Conservation (phyloP, 2,888 invertebrate species). For the Monochamus alternatus region DNA sequence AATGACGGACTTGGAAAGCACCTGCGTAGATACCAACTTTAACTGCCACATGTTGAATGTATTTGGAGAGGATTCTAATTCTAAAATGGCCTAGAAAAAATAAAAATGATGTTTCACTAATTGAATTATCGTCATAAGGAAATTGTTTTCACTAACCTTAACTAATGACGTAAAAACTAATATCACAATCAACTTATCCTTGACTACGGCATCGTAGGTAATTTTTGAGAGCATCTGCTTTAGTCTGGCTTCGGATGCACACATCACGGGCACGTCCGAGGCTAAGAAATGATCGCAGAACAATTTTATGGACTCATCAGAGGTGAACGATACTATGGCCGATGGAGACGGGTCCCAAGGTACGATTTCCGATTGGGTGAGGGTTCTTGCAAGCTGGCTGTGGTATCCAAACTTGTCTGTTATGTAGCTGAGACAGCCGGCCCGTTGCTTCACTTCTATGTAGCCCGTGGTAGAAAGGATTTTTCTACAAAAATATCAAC, state of each 20-base stretch:
- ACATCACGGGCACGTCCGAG: constrained; percentile 28
- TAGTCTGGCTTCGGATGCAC: constrained; percentile 71
- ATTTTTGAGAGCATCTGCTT: constrained; percentile 78
- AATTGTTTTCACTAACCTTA: constrained; percentile 72
- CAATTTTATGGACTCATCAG: constrained; percentile 80
- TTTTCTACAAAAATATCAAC: constrained; percentile 70
- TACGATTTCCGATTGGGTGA: constrained; percentile 82
- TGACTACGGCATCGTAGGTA: constrained; percentile 86
- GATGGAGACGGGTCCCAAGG: constrained; percentile 80
- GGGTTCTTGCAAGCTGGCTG: constrained; percentile 83
- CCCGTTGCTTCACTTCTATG: constrained; percentile 90
- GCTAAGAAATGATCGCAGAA: constrained; percentile 81
- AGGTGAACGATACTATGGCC: constrained; percentile 83
- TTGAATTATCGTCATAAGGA: too few relatives aligned
- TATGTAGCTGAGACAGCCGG: constrained; percentile 89
- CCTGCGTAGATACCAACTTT: constrained; percentile 77
- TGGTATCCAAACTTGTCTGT: constrained; percentile 89
- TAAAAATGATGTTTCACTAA: constrained; percentile 40
- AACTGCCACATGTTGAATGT: constrained; percentile 83
- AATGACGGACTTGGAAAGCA: constrained; percentile 61
- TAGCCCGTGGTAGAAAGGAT: constrained; percentile 80
- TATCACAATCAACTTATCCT: constrained; percentile 84
- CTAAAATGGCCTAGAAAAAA: constrained; percentile 61
- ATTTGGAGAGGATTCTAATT: constrained; percentile 70
- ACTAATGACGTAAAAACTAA: constrained; percentile 81